Evolutionary conservation across 1,140 invertebrate species (phyloP), one percentile per base, ranked within the genome.

Genomic region (Ruditapes philippinarum): DNA sequence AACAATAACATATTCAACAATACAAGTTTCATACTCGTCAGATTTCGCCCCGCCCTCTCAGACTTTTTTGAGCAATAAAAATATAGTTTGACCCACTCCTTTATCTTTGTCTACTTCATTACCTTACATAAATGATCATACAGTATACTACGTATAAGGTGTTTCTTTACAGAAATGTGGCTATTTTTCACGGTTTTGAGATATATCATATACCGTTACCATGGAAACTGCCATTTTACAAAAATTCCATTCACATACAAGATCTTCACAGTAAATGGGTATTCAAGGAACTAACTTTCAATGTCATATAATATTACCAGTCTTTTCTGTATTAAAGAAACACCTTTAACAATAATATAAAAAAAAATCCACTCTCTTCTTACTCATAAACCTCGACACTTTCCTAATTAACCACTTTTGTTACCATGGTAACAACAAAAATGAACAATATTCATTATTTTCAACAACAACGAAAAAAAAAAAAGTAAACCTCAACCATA

Each of bases 51-150:
- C 62, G 28, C n/a, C n/a, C n/a, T n/a, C n/a, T n/a, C n/a, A n/a
- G n/a, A n/a, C n/a, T n/a, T n/a, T n/a, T 17, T 70, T 70, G 65
- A 70, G 65, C 65, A 70, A 70, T 65, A 65, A 65, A 65, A 4
- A 65, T 17, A 25, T 28, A 17, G 14, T 25, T 1, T 38, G 33
- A 70, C 65, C 17, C 33, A 70, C 28, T 25, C 33, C 28, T 22
- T 5, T 11, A 38, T 28, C n/a, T 70, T 12, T 28, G 9, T 38
- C 65, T 38, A 70, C 33, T 38, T 28, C 14, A 12, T 14, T 70
- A 70, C 65, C 36, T 11, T 38, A n/a, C n/a, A n/a, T n/a, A n/a
- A n/a, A 36, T 70, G 17, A 28, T 70, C 65, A 70, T 40, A 70
- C 65, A 70, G 65, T 19, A 70, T 38, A 62, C 14, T 22, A 14